Conservation (phyloP, 2,888 invertebrate species). For the Drosophila anomelani region DNA sequence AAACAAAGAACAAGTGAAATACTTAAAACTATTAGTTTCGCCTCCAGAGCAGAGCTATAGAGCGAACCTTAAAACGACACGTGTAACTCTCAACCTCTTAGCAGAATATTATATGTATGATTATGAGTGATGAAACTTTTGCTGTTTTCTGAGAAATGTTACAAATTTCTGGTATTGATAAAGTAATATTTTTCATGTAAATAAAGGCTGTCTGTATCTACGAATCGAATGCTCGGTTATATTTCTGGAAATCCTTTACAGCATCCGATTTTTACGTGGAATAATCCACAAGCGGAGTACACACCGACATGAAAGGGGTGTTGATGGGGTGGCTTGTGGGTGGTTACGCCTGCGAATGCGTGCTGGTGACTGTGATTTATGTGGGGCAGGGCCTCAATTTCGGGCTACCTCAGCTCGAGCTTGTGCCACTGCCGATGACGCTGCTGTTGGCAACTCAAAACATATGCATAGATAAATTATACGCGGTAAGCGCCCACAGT, state of each 20-base stretch:
- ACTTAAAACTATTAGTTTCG: not conserved
- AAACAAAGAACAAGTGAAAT: not conserved
- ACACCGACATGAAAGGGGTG: conserved; percentile 71
- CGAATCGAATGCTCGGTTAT: not conserved
- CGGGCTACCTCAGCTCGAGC: conserved; percentile 42
- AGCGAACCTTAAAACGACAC: not conserved
- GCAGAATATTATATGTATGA: not conserved
- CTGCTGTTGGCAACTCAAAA: conserved; percentile 73
- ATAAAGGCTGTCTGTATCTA: not conserved
- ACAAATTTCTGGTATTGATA: not conserved
- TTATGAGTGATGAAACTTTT: not conserved
- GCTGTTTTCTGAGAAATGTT: not conserved
- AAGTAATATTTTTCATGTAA: not conserved
- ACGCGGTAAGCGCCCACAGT: conserved; percentile 76
- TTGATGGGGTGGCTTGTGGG: conserved; percentile 16
- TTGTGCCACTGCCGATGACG: conserved; percentile 49
- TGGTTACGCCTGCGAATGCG: conserved; percentile 20
- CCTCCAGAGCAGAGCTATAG: not conserved
- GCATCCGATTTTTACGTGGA: conserved; percentile 48
- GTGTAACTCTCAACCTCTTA: not conserved
- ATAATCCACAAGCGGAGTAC: conserved; percentile 40
- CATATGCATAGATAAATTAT: conserved; percentile 80
- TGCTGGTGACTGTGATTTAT: conserved; percentile 50
- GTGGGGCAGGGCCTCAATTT: conserved; percentile 40
- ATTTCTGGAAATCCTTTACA: conserved; percentile 53